Percentiles rank a stretch among this genome's conserved stretches.
Evolutionary conservation across 2,113 vertebrate genomes (phyloP).

Genomic region (Crotalus helleri): DNA sequence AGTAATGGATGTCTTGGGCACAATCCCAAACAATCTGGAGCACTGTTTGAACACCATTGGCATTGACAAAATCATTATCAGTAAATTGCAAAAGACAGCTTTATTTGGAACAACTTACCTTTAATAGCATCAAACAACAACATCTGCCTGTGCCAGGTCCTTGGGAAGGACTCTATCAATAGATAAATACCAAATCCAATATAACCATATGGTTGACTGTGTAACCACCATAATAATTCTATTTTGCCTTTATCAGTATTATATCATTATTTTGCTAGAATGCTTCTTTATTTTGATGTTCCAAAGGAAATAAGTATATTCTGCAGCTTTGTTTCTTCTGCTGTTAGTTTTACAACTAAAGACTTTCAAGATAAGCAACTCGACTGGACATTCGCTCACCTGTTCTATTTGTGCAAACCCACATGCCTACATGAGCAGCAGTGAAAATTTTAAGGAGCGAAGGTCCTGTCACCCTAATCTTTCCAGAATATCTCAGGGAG

Average conservation of each 20-base stretch:
- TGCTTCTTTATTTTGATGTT: neutral
- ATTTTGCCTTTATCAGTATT: neutral
- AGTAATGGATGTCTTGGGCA: neutral
- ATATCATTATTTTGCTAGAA: neutral
- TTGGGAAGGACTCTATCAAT: neutral
- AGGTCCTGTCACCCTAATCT: neutral
- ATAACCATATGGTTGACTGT: neutral
- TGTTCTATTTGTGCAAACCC: neutral
- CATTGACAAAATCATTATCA: neutral
- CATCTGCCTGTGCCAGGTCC: neutral
- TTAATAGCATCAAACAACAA: neutral
- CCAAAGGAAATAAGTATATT: neutral
- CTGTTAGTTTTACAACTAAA: neutral
- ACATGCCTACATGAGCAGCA: neutral
- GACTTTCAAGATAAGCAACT: neutral
- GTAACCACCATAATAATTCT: neutral
- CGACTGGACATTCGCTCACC: neutral
- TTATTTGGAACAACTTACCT: neutral
- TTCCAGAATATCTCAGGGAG: neutral
- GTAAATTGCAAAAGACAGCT: neutral
- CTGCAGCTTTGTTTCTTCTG: neutral
- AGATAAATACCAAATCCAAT: neutral
- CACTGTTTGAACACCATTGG: neutral
- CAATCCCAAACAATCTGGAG: neutral
- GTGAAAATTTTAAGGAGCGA: neutral